Percentiles rank a stretch among this genome's conserved stretches.
These are phyloP conservation scores for Chelonus insularis DNA, from an alignment of 1,140 invertebrate genomes.

Conservation along the genomic window DNA sequence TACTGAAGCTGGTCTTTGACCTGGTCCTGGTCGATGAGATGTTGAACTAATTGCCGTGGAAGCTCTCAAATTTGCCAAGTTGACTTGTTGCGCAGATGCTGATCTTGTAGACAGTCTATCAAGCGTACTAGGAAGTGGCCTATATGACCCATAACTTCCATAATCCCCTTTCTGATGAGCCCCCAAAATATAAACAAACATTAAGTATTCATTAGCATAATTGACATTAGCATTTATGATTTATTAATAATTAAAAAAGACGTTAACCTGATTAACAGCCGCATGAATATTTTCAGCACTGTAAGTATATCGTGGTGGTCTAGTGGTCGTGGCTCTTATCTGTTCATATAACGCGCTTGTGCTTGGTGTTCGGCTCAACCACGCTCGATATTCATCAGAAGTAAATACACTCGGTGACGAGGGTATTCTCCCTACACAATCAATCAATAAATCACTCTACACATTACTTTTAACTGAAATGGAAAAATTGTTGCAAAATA, in stretches of 20 bases:
- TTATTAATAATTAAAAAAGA: constrained; percentile 7
- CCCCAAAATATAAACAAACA: constrained; percentile 10
- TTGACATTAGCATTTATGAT: too few relatives aligned
- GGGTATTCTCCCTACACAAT: constrained; percentile 61
- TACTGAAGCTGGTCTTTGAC: constrained; percentile 52
- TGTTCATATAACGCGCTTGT: constrained; percentile 91
- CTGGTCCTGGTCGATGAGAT: constrained; percentile 44
- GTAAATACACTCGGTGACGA: constrained; percentile 80
- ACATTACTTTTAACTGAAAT: not conserved
- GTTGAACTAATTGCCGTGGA: constrained; percentile 59
- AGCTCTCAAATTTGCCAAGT: constrained; percentile 57
- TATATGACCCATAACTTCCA: constrained; percentile 59
- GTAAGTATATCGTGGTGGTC: constrained; percentile 78
- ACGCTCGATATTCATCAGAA: constrained; percentile 87
- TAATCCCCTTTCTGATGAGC: constrained; percentile 50
- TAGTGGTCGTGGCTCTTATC: constrained; percentile 73
- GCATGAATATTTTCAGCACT: constrained; percentile 89
- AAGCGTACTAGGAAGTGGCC: constrained; percentile 58
- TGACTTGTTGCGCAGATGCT: constrained; percentile 56
- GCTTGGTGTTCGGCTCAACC: constrained; percentile 85
- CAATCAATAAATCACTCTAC: constrained; percentile 13
- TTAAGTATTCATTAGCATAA: not conserved
- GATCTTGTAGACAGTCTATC: constrained; percentile 57
- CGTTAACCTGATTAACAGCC: constrained; percentile 71
- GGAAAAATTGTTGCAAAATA: constrained; percentile 2